phyloP scores from a whole-genome alignment of 2,888 invertebrate species.

The Kuschelorhynchus macadamiae region DNA sequence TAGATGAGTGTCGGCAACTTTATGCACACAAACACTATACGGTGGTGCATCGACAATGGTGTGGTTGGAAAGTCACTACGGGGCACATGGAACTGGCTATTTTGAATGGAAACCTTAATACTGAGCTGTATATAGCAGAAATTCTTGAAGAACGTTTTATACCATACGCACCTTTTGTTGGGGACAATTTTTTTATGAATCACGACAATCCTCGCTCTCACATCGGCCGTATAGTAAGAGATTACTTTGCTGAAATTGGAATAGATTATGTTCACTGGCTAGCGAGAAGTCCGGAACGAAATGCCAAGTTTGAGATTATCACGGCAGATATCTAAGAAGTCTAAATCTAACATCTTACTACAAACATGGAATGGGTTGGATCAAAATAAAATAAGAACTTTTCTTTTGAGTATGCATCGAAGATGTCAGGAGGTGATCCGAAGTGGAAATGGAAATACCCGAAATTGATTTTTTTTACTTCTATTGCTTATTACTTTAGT shows the following conservation, averaged over 20 bases:
- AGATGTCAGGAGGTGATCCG: constrained; percentile 28
- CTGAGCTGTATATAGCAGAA: no score
- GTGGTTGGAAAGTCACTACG: no score
- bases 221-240: constrained; percentile 13
- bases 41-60: no score
- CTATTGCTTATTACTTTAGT: no score
- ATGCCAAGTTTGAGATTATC: constrained; percentile 19
- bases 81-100: no score
- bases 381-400: constrained; percentile 46
- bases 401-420: constrained; percentile 25
- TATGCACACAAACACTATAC: no score
- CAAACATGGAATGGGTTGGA: constrained; percentile 32
- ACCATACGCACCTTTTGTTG: no score
- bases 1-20: no score
- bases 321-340: constrained; percentile 15
- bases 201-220: constrained; percentile 21
- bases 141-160: no score
- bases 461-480: no score
- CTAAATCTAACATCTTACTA: constrained; percentile 23
- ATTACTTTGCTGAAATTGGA: constrained; percentile 16
- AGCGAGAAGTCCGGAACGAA: constrained; percentile 14
- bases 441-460: constrained; percentile 5
- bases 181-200: no score
- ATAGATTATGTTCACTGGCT: not conserved
- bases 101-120: no score